phyloP scores from a whole-genome alignment of 2,797 vertebrate genomes.

The Bufotes viridis region DNA sequence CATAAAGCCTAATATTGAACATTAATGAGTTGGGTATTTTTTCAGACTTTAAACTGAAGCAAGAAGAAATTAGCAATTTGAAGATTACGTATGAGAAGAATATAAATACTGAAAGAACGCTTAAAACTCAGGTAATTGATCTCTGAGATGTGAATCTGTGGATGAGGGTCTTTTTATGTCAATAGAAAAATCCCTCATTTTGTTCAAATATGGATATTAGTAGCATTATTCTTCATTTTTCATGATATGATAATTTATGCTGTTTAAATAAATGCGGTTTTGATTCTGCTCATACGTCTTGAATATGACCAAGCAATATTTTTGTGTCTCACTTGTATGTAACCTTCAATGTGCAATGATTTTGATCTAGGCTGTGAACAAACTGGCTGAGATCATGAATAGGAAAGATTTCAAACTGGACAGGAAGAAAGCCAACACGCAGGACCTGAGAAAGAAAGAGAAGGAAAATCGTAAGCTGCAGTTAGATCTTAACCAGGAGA shows the following conservation, averaged over 20 bases:
- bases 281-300: neutral
- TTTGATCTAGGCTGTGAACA: conserved; percentile 90
- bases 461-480: conserved; percentile 98
- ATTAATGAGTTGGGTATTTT: neutral
- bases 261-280: too few species aligned
- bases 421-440: conserved; percentile 94
- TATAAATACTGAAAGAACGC: conserved; percentile 88
- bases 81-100: conserved; percentile 89
- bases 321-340: neutral
- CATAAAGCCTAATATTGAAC: too few species aligned
- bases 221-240: too few species aligned
- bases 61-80: conserved; percentile 83
- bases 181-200: neutral
- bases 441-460: conserved; percentile 97
- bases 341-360: neutral
- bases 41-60: conserved; percentile 82
- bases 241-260: too few species aligned
- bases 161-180: neutral
- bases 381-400: conserved; percentile 99
- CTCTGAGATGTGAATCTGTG: too few species aligned
- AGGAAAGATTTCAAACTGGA: conserved; percentile 98
- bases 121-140: conserved; percentile 91
- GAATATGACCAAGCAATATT: neutral
- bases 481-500: conserved; percentile 96
- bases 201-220: conserved; percentile 1